Percentiles rank a stretch among this genome's conserved stretches.
phyloP scores from a whole-genome alignment of 2,797 vertebrate genomes.

The Oreochromis mossambicus region DNA sequence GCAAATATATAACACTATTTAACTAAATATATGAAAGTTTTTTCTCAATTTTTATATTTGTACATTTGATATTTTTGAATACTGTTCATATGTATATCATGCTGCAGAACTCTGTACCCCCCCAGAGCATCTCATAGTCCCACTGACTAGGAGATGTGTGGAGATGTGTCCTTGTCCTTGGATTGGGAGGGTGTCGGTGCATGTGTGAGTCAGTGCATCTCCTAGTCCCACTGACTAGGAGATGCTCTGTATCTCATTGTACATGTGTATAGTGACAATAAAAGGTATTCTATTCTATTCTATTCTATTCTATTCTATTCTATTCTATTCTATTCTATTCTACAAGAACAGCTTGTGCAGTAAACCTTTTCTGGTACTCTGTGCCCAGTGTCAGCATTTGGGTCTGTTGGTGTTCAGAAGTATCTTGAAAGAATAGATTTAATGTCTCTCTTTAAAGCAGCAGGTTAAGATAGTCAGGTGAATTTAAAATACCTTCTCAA shows the following conservation, averaged over 20 bases:
- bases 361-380: neutral
- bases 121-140: too few relatives aligned
- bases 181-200: too few relatives aligned
- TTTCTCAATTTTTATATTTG: too few relatives aligned
- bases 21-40: too few relatives aligned
- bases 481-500: fast-evolving
- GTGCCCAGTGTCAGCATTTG: neutral
- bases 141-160: neutral
- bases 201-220: too few relatives aligned
- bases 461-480: neutral
- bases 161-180: too few relatives aligned
- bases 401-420: too few relatives aligned
- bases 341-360: neutral
- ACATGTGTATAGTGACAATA: fast-evolving
- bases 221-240: neutral
- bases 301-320: neutral
- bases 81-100: too few relatives aligned
- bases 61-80: too few relatives aligned
- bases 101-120: too few relatives aligned
- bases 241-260: neutral
- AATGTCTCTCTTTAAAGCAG: neutral
- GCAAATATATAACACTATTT: neutral
- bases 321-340: neutral
- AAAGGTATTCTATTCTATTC: neutral
- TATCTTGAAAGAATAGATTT: neutral